Conservation (phyloP, 2,797 vertebrate genomes). For the Siniperca obscura region DNA sequence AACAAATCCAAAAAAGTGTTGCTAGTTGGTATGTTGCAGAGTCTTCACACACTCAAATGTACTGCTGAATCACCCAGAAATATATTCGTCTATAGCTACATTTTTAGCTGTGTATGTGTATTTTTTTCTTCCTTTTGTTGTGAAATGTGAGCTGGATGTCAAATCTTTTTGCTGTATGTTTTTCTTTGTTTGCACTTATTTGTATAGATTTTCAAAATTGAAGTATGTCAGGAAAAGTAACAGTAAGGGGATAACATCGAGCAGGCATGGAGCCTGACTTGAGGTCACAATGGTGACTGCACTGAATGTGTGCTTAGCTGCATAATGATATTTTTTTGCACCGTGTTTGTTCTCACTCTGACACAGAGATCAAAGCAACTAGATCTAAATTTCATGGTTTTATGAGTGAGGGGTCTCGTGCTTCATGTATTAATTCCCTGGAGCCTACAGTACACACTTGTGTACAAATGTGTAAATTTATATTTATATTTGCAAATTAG, state of each 20-base stretch:
- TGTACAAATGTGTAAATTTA: constrained; percentile 31
- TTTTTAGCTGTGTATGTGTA: constrained; percentile 40
- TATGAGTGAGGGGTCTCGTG: constrained; percentile 7
- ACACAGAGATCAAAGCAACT: constrained; percentile 57
- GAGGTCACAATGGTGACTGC: constrained; percentile 49
- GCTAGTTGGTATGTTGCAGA: constrained; percentile 43
- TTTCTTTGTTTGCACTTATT: constrained; percentile 55
- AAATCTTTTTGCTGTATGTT: constrained; percentile 28
- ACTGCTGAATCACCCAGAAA: constrained; percentile 57
- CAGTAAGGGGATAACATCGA: constrained; percentile 45
- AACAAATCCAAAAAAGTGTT: constrained; percentile 64
- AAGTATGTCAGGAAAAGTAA: constrained; percentile 47
- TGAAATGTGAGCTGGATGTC: constrained; percentile 31
- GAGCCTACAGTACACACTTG: not conserved
- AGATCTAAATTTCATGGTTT: constrained; percentile 62
- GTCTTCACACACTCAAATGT: constrained; percentile 39
- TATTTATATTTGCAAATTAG: constrained; percentile 17
- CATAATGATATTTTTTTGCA: constrained; percentile 59
- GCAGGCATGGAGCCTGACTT: constrained; percentile 49
- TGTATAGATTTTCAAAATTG: constrained; percentile 50
- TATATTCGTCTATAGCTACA: constrained; percentile 16
- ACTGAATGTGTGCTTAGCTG: constrained; percentile 45
- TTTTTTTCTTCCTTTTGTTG: constrained; percentile 13
- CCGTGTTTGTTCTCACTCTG: constrained; percentile 51
- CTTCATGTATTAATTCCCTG: constrained; percentile 39